Base-by-base conservation (phyloP, 2,113 vertebrate genomes). In the Vanacampus margaritifer region DNA sequence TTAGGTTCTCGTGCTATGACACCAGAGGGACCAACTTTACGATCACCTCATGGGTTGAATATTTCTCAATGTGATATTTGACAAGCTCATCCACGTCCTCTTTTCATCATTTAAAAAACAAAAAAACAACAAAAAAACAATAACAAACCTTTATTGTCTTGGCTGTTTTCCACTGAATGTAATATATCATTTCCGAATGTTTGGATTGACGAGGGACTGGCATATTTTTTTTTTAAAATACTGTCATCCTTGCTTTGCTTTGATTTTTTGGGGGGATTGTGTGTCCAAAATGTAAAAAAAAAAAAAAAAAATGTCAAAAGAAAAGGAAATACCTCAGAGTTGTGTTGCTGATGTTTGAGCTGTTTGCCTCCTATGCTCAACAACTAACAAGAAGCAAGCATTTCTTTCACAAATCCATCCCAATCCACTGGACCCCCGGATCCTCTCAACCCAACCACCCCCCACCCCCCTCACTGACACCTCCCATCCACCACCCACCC, bases 381-480 rank as follows among this genome's bases (percentile, higher is more conserved):
- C 48, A 51, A 51, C 21, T 11, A 23, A 51, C 23, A 43, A n/a
- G 23, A 1, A 43, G 39, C 16, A 62, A 62, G 14, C 23, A 9
- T 43, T 62, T 26, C 21, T 41, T 43, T 37, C 36, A n/a, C 36
- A 14, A 35, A 60, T 24, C 59, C 36, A 61, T n/a, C 37, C 60
- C 39, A 7, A 62, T 62, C 60, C 60, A 62, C 60, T 43, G 60
- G 60, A 62, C 60, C 39, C 39, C 60, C 23, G 94, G 95, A 92
- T 93, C 91, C 94, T 87, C 88, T 89, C 89, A 94, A 94, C 94
- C 91, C 93, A 94, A 93, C 65, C 6, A 50, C 60, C 2, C 21
- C 63, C 35, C 16, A 45, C 3, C 7, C 28, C 53, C 57, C 64
- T 89, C 54, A 56, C 72, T 68, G 71, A 75, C 73, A 70, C 56